phyloP scores from a whole-genome alignment of 2,797 vertebrate species.

The Arvicola amphibius region DNA sequence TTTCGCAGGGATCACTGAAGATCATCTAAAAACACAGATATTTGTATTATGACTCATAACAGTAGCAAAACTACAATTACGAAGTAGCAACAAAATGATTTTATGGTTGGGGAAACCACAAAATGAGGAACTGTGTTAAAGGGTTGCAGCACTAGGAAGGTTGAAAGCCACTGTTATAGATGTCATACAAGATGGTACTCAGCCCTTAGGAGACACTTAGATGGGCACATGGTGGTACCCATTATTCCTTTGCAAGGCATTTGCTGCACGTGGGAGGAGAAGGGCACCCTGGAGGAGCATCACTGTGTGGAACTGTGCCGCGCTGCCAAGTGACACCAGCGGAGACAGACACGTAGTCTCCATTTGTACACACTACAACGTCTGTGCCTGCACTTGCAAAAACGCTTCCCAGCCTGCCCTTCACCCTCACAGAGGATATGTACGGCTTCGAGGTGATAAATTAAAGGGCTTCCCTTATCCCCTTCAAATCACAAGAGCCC shows the following conservation, averaged over 20 bases:
- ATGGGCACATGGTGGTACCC: background rate
- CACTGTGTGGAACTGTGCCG: background rate
- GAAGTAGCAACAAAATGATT: background rate
- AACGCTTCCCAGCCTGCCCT: background rate
- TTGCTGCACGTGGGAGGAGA: background rate
- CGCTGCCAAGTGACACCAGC: fast-evolving
- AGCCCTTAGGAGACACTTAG: background rate
- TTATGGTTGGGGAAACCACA: background rate
- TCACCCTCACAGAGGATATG: background rate
- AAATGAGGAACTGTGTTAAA: background rate
- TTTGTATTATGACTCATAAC: background rate
- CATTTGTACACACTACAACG: fast-evolving
- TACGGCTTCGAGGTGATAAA: background rate
- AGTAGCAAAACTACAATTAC: background rate
- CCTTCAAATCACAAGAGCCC: background rate
- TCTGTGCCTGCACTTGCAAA: background rate
- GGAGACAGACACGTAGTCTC: background rate
- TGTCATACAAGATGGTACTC: background rate
- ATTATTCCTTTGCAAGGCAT: background rate
- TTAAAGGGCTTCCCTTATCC: background rate
- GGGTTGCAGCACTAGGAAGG: background rate
- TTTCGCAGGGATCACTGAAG: background rate
- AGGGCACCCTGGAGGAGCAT: background rate
- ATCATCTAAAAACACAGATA: background rate
- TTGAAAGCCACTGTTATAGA: background rate